Evolutionary conservation across 1,140 invertebrate species (phyloP).

Genomic region (Oscheius sp.): DNA sequence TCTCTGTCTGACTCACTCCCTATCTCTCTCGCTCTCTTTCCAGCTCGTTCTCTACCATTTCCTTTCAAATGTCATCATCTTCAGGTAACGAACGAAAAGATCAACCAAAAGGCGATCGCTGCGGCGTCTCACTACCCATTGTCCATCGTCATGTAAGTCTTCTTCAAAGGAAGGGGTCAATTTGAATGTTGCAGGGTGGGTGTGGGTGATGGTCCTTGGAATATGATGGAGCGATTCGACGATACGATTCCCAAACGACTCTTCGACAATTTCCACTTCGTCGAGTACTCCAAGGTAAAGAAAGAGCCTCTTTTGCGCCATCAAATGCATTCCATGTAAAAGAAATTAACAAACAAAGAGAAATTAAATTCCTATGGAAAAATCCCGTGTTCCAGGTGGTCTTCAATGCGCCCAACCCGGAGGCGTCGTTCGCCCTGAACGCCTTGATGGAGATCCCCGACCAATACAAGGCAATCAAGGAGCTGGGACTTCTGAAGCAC

Average conservation of each 20-base stretch:
- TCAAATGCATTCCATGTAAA: background rate
- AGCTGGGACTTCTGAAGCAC: slow-evolving; percentile 55
- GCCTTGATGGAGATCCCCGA: slow-evolving; percentile 67
- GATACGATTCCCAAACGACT: slow-evolving; percentile 64
- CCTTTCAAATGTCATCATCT: background rate
- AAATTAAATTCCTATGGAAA: background rate
- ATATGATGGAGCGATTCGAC: slow-evolving; percentile 66
- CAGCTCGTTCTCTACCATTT: too few species aligned
- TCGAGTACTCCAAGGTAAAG: slow-evolving; percentile 64
- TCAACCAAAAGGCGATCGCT: slow-evolving; percentile 65
- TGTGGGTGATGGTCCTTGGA: slow-evolving; percentile 68
- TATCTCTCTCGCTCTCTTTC: too few species aligned
- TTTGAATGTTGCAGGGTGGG: slow-evolving; percentile 62
- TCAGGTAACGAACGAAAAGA: slow-evolving; percentile 63
- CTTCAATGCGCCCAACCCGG: slow-evolving; percentile 63
- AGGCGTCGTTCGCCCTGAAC: slow-evolving; percentile 64
- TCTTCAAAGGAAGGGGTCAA: background rate
- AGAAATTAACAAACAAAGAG: background rate
- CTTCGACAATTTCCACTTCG: slow-evolving; percentile 68
- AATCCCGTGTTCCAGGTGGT: slow-evolving; percentile 54
- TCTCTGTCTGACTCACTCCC: too few species aligned
- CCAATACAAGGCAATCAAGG: slow-evolving; percentile 66
- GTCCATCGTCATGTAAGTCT: slow-evolving; percentile 65
- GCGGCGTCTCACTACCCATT: slow-evolving; percentile 66
- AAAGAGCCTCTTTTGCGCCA: slow-evolving; percentile 5